Conservation (phyloP, 2,113 vertebrate genomes). For the Pelusios castaneus region DNA sequence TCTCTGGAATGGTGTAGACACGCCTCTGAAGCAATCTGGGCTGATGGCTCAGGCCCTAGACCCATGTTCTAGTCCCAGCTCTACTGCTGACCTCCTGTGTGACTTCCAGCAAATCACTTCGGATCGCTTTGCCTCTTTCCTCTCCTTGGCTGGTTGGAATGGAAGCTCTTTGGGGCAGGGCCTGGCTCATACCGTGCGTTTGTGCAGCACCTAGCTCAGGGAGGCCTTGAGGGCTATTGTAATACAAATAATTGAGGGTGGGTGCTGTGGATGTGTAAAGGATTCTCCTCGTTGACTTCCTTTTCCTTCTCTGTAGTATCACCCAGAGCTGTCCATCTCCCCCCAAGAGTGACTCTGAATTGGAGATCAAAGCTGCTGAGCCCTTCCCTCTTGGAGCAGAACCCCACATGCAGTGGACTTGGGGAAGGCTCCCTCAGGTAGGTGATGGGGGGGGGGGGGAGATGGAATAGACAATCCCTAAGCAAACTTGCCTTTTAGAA, state of each 20-base stretch:
- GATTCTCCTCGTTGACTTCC: neutral
- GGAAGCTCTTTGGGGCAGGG: neutral
- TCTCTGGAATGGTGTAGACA: neutral
- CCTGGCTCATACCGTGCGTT: neutral
- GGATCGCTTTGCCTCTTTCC: neutral
- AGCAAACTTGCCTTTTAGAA: neutral
- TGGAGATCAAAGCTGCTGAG: constrained; percentile 80
- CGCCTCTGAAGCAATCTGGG: neutral
- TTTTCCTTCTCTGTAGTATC: constrained; percentile 64
- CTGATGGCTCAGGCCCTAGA: neutral
- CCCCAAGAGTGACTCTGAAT: constrained; percentile 94
- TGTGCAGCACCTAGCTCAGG: neutral
- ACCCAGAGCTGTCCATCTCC: constrained; percentile 65
- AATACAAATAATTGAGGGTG: neutral
- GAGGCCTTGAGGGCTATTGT: neutral
- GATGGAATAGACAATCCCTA: neutral
- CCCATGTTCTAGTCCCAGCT: neutral
- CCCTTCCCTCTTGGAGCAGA: constrained; percentile 63
- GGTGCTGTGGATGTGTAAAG: neutral
- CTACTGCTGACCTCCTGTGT: neutral
- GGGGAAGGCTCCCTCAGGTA: constrained; percentile 92
- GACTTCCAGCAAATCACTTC: fast-evolving
- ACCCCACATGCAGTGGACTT: constrained; percentile 89
- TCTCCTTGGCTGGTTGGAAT: neutral
- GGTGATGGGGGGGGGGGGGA: neutral